Evolutionary conservation across 2,797 vertebrate species (phyloP), one percentile per base, ranked within the genome.

Genomic region (Spatula versicolor): DNA sequence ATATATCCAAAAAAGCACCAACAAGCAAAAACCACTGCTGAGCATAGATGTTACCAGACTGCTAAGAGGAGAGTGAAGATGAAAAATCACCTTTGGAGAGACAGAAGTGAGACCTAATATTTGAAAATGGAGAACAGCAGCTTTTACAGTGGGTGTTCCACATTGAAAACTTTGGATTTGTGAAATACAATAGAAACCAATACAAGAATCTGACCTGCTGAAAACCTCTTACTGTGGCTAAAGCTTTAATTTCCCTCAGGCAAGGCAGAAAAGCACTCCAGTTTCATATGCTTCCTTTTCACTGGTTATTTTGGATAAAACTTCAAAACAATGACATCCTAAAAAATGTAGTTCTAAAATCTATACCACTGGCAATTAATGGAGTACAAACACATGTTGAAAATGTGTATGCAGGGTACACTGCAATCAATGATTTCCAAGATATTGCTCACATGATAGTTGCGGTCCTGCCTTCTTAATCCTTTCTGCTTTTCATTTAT

Each of bases 401-500:
- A 88, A 96, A 96, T 56, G 85, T 92, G 82, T 52, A 78, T 50
- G 58, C n/a, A 87, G 86, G 86, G 74, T 62, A 90, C 68, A 33
- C 30, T 48, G 69, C 56, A 90, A 90, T 92, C 90, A 89, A 67
- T 45, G 83, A 83, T 89, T 89, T 86, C 56, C 69, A 78, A 93
- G 74, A 86, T 58, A 92, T 11, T 85, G 77, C 68, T 85, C 76
- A 68, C 33, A 46, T 62, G 74, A 74, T 75, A 46, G 66, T 90
- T 90, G 75, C 0, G 37, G 77, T 82, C 85, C 55, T 90, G 62
- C 63, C 55, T 45, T 66, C 85, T 87, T 84, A 93, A 94, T 91
- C 39, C 30, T 69, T 92, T 90, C 93, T 95, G 92, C 75, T 95
- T 96, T 67, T 94, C 84, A 95, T 96, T 96, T 94, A 58, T 77